A percentile compares a stretch with the other conserved stretches of the same genome.
phyloP scores from a whole-genome alignment of 2,888 invertebrate species.

The Melinaea menophilus region DNA sequence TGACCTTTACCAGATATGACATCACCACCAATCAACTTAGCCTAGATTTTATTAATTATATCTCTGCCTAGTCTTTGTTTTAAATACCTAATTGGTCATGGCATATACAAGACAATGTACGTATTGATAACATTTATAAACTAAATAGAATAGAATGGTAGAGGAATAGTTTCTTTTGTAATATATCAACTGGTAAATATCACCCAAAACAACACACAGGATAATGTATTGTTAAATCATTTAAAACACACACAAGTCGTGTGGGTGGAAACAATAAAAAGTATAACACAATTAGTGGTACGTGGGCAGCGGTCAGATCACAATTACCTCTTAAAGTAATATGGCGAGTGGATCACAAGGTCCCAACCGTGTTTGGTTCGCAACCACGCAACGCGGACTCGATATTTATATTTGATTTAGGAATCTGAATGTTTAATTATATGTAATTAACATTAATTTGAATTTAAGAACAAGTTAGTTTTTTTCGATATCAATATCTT shows the following conservation, averaged over 20 bases:
- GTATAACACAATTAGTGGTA: slow-evolving; percentile 36
- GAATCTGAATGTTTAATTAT: not conserved
- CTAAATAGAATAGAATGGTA: too few species aligned
- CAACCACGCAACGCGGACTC: slow-evolving; percentile 47
- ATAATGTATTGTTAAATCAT: slow-evolving; percentile 2
- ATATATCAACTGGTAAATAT: not conserved
- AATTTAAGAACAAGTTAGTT: too few species aligned
- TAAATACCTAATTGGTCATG: not conserved
- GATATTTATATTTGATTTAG: slow-evolving; percentile 7
- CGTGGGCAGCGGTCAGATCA: slow-evolving; percentile 63
- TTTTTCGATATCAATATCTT: too few species aligned
- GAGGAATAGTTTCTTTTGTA: too few species aligned
- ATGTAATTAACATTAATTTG: not conserved
- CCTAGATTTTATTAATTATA: slow-evolving; percentile 34
- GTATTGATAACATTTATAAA: not conserved
- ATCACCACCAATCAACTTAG: slow-evolving; percentile 37
- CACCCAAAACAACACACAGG: not conserved
- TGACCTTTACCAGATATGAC: slow-evolving; percentile 49
- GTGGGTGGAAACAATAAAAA: slow-evolving; percentile 32
- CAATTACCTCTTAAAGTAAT: slow-evolving; percentile 73
- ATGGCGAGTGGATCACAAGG: slow-evolving; percentile 68
- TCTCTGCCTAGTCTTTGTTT: slow-evolving; percentile 9
- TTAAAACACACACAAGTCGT: not conserved
- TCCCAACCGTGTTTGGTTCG: slow-evolving; percentile 61
- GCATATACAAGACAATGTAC: not conserved